phyloP scores from a whole-genome alignment of 2,888 invertebrate species.

The Pyrochroa serraticornis region DNA sequence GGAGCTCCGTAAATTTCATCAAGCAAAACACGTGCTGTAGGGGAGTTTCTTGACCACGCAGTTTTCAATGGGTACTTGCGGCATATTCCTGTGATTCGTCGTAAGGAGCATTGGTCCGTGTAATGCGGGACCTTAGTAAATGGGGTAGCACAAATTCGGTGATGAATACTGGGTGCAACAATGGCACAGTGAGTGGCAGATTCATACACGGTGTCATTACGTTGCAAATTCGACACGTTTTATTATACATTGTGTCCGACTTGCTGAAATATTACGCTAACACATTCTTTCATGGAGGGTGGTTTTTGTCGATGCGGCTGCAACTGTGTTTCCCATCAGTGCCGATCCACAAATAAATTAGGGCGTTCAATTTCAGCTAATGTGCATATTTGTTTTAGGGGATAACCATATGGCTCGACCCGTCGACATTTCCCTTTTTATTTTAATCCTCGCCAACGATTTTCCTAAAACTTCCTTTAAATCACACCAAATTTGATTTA shows the following conservation, averaged over 20 bases:
- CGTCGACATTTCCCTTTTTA: slow-evolving; percentile 12
- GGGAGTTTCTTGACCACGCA: neutral
- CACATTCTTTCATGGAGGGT: slow-evolving; percentile 8
- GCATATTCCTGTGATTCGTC: slow-evolving; percentile 17
- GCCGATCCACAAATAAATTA: slow-evolving; percentile 28
- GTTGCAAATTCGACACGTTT: slow-evolving; percentile 51
- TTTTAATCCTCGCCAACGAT: slow-evolving; percentile 12
- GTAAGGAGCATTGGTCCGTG: slow-evolving; percentile 32
- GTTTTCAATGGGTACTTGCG: neutral
- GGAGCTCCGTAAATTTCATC: slow-evolving; percentile 1
- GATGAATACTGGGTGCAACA: slow-evolving; percentile 51
- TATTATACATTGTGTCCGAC: slow-evolving; percentile 45
- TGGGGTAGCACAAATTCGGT: slow-evolving; percentile 54
- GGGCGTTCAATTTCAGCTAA: slow-evolving; percentile 24
- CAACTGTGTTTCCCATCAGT: slow-evolving; percentile 25
- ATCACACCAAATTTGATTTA: slow-evolving; percentile 27
- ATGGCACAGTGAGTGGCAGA: slow-evolving; percentile 47
- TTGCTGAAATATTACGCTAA: slow-evolving; percentile 43
- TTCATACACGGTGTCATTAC: slow-evolving; percentile 50
- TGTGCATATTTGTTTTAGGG: slow-evolving; percentile 27
- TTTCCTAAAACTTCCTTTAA: slow-evolving; percentile 16
- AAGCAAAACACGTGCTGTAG: slow-evolving; percentile 11
- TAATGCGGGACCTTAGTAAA: slow-evolving; percentile 42
- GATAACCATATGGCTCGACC: slow-evolving; percentile 13
- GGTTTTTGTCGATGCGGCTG: slow-evolving; percentile 17